Conservation (phyloP, 2,797 vertebrate genomes). For the Urosaurus nigricauda region DNA sequence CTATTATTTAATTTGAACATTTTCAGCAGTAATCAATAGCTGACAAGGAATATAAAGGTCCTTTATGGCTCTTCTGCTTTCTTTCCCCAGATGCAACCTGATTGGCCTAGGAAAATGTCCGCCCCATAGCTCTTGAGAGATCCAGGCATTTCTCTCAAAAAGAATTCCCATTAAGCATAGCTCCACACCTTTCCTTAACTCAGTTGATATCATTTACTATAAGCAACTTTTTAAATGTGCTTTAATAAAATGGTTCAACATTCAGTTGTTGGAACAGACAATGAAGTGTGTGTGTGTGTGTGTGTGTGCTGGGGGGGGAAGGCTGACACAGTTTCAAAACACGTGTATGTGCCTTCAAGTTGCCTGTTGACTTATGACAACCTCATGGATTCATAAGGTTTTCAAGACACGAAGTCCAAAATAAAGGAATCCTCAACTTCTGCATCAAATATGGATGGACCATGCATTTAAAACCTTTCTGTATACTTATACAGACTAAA, state of each 20-base stretch:
- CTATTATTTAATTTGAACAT: too few species aligned
- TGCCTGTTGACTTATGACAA: too few species aligned
- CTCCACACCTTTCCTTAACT: not conserved
- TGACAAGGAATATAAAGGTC: not conserved
- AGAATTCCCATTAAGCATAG: accelerated
- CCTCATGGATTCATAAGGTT: too few species aligned
- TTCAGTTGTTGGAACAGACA: not conserved
- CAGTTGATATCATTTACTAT: not conserved
- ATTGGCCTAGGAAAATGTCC: not conserved
- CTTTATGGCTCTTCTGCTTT: too few species aligned
- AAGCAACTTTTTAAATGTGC: not conserved
- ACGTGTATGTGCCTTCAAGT: too few species aligned
- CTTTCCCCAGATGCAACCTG: not conserved
- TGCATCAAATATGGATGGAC: too few species aligned
- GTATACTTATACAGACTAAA: not conserved
- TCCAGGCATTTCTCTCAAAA: not conserved
- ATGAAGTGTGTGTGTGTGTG: not conserved
- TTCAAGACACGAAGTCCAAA: too few species aligned
- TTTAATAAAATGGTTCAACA: not conserved
- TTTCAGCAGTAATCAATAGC: too few species aligned
- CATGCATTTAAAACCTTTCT: too few species aligned
- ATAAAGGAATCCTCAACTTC: too few species aligned
- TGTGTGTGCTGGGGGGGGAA: too few species aligned
- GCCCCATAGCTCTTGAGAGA: not conserved
- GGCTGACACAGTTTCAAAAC: too few species aligned